Conservation (phyloP, 2,888 invertebrate genomes). For the Choristoneura rosaceana region DNA sequence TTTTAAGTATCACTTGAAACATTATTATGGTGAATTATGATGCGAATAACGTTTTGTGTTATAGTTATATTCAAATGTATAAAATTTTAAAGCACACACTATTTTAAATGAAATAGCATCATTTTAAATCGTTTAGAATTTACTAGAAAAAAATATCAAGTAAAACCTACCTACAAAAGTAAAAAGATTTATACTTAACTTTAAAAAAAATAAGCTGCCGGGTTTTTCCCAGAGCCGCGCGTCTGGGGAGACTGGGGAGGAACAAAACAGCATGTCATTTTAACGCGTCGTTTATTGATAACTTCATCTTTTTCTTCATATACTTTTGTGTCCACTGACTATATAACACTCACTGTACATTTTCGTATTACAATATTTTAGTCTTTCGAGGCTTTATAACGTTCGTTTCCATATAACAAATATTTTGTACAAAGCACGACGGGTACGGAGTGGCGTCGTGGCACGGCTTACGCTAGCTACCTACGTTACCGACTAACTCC, state of each 20-base stretch:
- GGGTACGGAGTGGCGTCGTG: constrained; percentile 79
- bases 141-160: background rate
- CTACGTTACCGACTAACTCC: constrained; percentile 77
- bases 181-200: background rate
- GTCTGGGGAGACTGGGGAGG: constrained; percentile 57
- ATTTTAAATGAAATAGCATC: background rate
- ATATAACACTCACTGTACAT: constrained; percentile 86
- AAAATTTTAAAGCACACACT: background rate
- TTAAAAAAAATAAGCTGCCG: background rate
- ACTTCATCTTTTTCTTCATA: constrained; percentile 83
- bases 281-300: constrained; percentile 84
- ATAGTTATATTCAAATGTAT: background rate
- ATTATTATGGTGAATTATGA: background rate
- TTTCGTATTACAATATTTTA: constrained; percentile 84
- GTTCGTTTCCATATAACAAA: constrained; percentile 83
- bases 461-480: constrained; percentile 80
- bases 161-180: background rate
- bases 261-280: constrained; percentile 82
- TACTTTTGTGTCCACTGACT: constrained; percentile 86
- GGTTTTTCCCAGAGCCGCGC: background rate
- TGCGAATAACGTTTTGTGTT: background rate
- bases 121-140: background rate
- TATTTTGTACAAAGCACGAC: constrained; percentile 84
- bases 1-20: constrained; percentile 1
- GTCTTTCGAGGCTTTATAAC: constrained; percentile 82